These are phyloP conservation scores for Platycnemis pennipes DNA, from an alignment of 2,888 invertebrate genomes.

Conservation along the genomic window DNA sequence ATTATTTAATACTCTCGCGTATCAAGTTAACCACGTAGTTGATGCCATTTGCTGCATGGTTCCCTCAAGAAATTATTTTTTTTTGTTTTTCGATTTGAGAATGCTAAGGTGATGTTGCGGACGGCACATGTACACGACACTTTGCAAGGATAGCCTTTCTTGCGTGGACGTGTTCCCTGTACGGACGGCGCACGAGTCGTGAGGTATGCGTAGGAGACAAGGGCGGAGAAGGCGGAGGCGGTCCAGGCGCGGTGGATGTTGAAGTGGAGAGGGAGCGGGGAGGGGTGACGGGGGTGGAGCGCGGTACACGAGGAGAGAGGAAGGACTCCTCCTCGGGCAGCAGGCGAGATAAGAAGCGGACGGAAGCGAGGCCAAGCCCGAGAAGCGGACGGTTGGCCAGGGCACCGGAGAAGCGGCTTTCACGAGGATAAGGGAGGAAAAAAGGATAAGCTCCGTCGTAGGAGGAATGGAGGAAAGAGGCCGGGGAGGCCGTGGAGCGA, in stretches of 20 bases:
- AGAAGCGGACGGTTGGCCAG: not conserved
- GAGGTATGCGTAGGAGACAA: not conserved
- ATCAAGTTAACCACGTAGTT: not conserved
- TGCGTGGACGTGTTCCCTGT: not conserved
- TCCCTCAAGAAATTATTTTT: not conserved
- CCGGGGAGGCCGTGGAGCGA: not conserved
- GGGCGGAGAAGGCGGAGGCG: not conserved
- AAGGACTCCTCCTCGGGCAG: not conserved
- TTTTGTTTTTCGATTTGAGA: not conserved
- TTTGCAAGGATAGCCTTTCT: constrained; percentile 24
- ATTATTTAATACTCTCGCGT: not conserved
- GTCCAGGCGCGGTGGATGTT: not conserved
- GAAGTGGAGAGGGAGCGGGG: not conserved
- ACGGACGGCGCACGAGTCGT: not conserved
- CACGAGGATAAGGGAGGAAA: not conserved
- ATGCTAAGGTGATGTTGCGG: not conserved
- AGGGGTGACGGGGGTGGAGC: not conserved
- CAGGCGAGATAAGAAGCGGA: not conserved
- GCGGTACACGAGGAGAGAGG: not conserved
- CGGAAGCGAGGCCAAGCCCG: not conserved
- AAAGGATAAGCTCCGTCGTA: not conserved
- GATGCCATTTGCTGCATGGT: not conserved
- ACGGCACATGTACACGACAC: not conserved
- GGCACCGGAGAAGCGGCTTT: not conserved
- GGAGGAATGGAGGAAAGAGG: not conserved